Evolutionary conservation across 2,797 vertebrate genomes (phyloP).

Genomic region (Kryptolebias ocellatus): DNA sequence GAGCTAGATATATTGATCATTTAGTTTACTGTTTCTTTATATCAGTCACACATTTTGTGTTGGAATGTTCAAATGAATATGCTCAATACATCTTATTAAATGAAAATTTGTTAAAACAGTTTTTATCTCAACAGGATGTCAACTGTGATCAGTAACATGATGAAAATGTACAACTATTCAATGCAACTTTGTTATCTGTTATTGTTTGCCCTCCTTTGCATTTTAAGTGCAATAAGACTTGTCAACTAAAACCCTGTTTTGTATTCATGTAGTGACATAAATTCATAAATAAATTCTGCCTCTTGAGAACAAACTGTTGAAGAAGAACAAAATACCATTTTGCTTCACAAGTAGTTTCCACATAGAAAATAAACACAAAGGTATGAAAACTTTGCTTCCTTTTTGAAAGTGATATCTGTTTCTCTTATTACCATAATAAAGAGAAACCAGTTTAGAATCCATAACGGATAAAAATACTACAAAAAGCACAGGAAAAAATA

Average conservation of each 20-base stretch:
- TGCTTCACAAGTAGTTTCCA: conserved; percentile 4
- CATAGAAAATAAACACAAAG: conserved; percentile 11
- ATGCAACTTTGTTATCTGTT: no score
- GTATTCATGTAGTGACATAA: conserved; percentile 28
- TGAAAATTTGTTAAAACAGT: no score
- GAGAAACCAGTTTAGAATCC: background rate
- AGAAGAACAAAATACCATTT: conserved; percentile 14
- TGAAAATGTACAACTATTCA: no score
- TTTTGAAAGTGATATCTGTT: conserved; percentile 1
- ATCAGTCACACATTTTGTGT: background rate
- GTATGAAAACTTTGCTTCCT: background rate
- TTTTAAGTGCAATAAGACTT: conserved; percentile 26
- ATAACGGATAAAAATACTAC: background rate
- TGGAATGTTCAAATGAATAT: background rate
- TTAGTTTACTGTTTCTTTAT: background rate
- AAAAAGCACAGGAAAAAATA: background rate
- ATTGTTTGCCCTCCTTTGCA: conserved; percentile 16
- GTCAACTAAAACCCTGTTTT: conserved; percentile 27
- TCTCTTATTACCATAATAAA: conserved; percentile 8
- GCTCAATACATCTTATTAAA: background rate
- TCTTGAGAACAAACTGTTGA: background rate
- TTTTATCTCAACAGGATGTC: no score
- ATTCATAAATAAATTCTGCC: conserved; percentile 34
- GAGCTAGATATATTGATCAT: no score
- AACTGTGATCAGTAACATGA: no score